These are phyloP conservation scores for Rhadinocentrus ornatus DNA, from an alignment of 2,797 vertebrate genomes.

Conservation along the genomic window DNA sequence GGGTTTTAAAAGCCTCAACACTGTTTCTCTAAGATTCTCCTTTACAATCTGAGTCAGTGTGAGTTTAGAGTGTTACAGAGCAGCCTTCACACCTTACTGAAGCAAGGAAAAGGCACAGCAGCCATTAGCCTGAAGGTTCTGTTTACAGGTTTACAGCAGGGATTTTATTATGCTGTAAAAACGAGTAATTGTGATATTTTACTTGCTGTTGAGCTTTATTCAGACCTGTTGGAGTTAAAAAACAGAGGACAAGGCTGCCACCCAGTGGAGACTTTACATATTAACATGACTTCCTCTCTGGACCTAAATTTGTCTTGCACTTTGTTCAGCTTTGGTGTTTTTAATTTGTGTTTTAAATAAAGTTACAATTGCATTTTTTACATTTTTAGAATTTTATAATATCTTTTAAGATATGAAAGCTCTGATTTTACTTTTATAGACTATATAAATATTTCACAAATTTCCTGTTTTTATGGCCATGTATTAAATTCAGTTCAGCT, in stretches of 20 bases:
- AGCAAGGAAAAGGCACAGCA: conserved; percentile 27
- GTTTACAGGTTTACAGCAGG: conserved; percentile 4
- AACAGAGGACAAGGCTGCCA: conserved; percentile 50
- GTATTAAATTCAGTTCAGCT: background rate
- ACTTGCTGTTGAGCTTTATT: conserved; percentile 2
- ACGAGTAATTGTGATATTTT: conserved; percentile 24
- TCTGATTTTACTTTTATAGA: background rate
- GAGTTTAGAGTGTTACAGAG: conserved; percentile 36
- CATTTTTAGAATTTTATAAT: too few species aligned
- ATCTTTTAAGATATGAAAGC: too few species aligned
- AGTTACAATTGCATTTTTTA: too few species aligned
- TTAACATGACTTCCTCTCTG: background rate
- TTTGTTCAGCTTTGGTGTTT: too few species aligned
- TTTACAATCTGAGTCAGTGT: conserved; percentile 41
- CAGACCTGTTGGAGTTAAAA: background rate
- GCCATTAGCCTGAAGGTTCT: conserved; percentile 32
- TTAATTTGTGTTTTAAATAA: too few species aligned
- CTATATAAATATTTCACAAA: background rate
- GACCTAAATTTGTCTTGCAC: background rate
- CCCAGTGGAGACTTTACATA: conserved; percentile 35
- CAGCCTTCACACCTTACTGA: conserved; percentile 12
- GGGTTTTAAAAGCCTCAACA: conserved; percentile 11
- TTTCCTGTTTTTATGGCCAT: background rate
- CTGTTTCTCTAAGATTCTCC: conserved; percentile 17
- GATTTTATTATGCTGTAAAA: conserved; percentile 18